Percentiles rank a stretch among this genome's conserved stretches.
Conservation (phyloP, 2,797 vertebrate genomes). For the Sitta carolinensis region DNA sequence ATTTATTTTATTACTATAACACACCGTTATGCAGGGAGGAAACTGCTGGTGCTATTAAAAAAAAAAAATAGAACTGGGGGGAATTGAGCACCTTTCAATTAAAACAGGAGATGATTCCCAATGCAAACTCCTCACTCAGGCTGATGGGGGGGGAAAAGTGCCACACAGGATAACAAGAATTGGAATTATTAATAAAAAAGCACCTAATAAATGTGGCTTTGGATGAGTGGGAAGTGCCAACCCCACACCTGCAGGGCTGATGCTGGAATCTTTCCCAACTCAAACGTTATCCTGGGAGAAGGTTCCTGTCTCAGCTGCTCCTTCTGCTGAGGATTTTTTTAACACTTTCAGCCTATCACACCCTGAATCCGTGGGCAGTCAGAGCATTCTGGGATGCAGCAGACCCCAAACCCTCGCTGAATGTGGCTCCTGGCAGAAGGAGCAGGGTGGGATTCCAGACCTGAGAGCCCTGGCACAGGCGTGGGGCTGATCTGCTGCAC, state of each 20-base stretch:
- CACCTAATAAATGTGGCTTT: slow-evolving; percentile 42
- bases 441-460: slow-evolving; percentile 36
- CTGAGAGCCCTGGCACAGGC: slow-evolving; percentile 44
- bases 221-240: not conserved
- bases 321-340: not conserved
- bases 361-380: not conserved
- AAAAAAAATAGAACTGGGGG: slow-evolving; percentile 47
- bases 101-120: slow-evolving; percentile 62
- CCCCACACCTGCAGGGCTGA: not conserved
- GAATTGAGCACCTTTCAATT: slow-evolving; percentile 63
- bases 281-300: not conserved
- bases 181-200: slow-evolving; percentile 41
- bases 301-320: not conserved
- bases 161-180: slow-evolving; percentile 41
- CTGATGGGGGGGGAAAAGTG: slow-evolving; percentile 18
- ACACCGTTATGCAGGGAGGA: slow-evolving; percentile 62
- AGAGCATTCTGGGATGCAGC: not conserved
- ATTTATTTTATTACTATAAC: slow-evolving; percentile 78
- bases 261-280: too few relatives aligned
- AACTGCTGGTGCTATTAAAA: slow-evolving; percentile 73
- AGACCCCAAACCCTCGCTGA: too few relatives aligned
- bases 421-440: not conserved
- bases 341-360: not conserved
- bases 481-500: not conserved
- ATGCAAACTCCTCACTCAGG: slow-evolving; percentile 35